A percentile compares a stretch with the other conserved stretches of the same genome.
Evolutionary conservation across 2,113 vertebrate genomes (phyloP).

Genomic region (Etheostoma cragini): DNA sequence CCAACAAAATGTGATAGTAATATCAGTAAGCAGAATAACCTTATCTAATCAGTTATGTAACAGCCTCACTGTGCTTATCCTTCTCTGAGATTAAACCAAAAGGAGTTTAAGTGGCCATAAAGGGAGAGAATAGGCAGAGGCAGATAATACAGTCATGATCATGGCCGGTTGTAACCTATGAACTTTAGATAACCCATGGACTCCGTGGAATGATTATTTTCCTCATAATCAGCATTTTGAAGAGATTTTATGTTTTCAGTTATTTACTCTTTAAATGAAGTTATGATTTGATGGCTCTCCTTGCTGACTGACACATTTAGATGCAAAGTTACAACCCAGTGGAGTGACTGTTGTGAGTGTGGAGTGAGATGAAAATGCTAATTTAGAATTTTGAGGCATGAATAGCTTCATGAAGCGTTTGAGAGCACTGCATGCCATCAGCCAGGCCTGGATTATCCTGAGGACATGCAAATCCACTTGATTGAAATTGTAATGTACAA

Average conservation of each 20-base stretch:
- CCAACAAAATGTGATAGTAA: background rate
- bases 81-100: constrained; percentile 6
- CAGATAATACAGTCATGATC: background rate
- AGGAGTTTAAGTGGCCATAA: constrained; percentile 23
- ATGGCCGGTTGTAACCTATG: background rate
- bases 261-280: constrained; percentile 15
- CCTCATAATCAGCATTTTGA: background rate
- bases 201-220: constrained; percentile 10
- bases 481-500: constrained; percentile 75
- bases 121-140: background rate
- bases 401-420: constrained; percentile 59
- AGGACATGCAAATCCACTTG: constrained; percentile 72
- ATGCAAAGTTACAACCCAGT: constrained; percentile 33
- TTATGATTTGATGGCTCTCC: constrained; percentile 26
- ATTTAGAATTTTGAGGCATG: constrained; percentile 71
- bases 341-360: constrained; percentile 36
- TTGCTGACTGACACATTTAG: constrained; percentile 38
- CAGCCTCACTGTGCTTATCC: background rate
- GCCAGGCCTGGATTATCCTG: constrained; percentile 71
- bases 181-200: constrained; percentile 10
- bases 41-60: constrained; percentile 32
- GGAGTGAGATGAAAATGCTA: constrained; percentile 69
- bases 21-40: background rate
- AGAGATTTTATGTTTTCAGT: constrained; percentile 3
- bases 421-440: constrained; percentile 71